phyloP scores from a whole-genome alignment of 2,113 vertebrate genomes.

The Notothenia rossii region DNA sequence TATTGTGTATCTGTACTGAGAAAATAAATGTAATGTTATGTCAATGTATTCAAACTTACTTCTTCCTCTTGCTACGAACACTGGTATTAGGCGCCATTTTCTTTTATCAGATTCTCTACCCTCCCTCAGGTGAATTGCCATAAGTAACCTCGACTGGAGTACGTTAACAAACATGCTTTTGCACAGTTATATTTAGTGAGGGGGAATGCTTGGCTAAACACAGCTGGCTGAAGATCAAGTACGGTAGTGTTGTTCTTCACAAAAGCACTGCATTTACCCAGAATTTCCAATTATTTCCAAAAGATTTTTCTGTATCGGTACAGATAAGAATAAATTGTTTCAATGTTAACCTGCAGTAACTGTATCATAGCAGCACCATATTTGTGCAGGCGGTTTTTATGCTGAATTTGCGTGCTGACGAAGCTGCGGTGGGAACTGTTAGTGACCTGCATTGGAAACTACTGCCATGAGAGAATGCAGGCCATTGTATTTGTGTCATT shows the following conservation, averaged over 20 bases:
- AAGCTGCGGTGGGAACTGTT: conserved; percentile 9
- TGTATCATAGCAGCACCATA: conserved; percentile 9
- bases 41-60: conserved; percentile 39
- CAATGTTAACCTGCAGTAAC: conserved; percentile 15
- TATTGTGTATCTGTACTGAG: conserved; percentile 75
- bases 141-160: background rate
- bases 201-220: background rate
- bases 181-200: conserved; percentile 1
- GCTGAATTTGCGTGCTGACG: conserved; percentile 1
- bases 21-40: conserved; percentile 80
- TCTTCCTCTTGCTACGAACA: background rate
- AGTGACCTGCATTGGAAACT: background rate
- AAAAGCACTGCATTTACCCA: conserved; percentile 9
- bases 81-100: background rate
- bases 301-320: background rate
- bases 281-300: conserved; percentile 8
- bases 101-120: background rate
- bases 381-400: conserved; percentile 5
- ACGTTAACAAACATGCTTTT: background rate
- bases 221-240: conserved; percentile 1
- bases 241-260: background rate
- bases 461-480: background rate
- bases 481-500: conserved; percentile 1
- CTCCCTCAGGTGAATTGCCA: background rate
- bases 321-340: conserved; percentile 22